phyloP scores from a whole-genome alignment of 53 echinoderm and acorn worm genomes.

The Paracentrotus lividus region DNA sequence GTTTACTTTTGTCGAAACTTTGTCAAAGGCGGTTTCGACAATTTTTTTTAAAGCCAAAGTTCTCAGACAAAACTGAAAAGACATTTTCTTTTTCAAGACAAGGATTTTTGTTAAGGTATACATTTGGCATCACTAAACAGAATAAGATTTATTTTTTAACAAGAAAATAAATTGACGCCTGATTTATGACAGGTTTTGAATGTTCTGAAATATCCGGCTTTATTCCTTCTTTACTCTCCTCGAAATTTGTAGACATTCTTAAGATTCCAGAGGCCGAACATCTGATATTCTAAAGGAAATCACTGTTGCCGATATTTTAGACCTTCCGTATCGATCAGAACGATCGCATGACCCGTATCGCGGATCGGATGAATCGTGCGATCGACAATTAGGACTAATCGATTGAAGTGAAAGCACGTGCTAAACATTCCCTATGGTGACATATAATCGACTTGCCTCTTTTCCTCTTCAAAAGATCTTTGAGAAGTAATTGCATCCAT shows the following conservation, averaged over 20 bases:
- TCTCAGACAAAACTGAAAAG: too few relatives aligned
- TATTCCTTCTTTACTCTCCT: not conserved
- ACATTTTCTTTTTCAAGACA: too few relatives aligned
- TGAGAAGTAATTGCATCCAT: not conserved
- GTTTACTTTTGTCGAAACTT: too few relatives aligned
- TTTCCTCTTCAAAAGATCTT: not conserved
- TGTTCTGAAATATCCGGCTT: too few relatives aligned
- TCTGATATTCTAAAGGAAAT: not conserved
- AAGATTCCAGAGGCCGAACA: not conserved
- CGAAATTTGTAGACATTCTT: not conserved
- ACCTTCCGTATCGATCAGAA: not conserved
- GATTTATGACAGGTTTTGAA: too few relatives aligned
- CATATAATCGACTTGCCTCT: not conserved
- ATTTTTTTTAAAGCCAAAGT: too few relatives aligned
- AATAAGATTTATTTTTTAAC: too few relatives aligned
- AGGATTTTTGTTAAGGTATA: too few relatives aligned
- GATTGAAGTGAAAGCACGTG: not conserved
- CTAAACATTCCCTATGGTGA: not conserved
- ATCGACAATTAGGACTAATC: not conserved
- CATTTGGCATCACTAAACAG: too few relatives aligned
- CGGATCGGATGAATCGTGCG: not conserved
- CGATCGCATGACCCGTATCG: constrained; percentile 7
- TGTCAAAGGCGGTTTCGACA: too few relatives aligned
- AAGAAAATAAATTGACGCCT: too few relatives aligned
- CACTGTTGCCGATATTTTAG: not conserved